Evolutionary conservation across 1,140 invertebrate genomes (phyloP).

Genomic region (Pollicipes pollicipes): DNA sequence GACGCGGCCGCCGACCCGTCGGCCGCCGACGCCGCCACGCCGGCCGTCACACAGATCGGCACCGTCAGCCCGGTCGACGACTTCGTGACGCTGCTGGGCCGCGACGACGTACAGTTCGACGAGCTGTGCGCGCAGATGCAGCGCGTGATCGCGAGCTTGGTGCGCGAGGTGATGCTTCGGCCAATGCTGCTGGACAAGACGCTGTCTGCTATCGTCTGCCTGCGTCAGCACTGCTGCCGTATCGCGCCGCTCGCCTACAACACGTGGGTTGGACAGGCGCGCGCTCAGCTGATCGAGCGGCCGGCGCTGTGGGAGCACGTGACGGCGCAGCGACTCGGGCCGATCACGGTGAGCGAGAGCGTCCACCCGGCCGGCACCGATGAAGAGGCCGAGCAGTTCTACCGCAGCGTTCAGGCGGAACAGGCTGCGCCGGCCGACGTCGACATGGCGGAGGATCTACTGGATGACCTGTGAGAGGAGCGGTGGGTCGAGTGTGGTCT

Average conservation of each 20-base stretch:
- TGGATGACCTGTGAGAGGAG: background rate
- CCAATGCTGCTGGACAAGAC: background rate
- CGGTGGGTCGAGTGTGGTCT: no score
- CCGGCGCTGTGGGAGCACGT: background rate
- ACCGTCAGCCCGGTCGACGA: background rate
- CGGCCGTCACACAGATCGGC: background rate
- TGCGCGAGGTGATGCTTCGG: background rate
- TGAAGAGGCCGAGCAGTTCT: background rate
- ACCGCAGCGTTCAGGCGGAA: background rate
- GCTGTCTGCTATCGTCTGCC: background rate
- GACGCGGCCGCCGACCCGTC: background rate
- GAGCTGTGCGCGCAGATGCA: background rate
- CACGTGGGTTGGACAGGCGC: background rate
- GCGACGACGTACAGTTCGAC: background rate
- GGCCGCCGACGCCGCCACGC: background rate
- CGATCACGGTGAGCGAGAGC: background rate
- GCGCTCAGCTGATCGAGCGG: background rate
- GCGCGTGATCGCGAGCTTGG: background rate
- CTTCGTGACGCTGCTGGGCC: background rate
- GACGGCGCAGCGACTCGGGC: background rate
- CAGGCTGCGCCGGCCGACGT: background rate
- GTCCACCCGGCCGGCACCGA: background rate
- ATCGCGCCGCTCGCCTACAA: background rate
- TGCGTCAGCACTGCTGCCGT: background rate
- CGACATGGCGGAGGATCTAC: background rate